phyloP scores from a whole-genome alignment of 2,888 invertebrate genomes.

The Agrotis ipsilon region DNA sequence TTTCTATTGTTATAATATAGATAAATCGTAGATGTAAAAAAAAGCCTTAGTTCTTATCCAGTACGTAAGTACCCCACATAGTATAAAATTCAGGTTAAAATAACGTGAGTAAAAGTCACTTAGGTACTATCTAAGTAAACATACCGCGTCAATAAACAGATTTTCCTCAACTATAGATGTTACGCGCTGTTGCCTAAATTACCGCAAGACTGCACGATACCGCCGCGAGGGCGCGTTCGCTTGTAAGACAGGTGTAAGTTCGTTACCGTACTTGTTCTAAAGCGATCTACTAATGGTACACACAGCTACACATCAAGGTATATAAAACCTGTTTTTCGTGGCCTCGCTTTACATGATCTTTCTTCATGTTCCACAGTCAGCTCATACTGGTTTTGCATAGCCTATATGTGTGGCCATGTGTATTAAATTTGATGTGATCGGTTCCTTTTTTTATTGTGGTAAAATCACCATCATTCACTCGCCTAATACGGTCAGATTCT shows the following conservation, averaged over 20 bases:
- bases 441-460: too few relatives aligned
- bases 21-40: too few relatives aligned
- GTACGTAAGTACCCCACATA: background rate
- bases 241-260: slow-evolving; percentile 53
- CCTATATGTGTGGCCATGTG: too few relatives aligned
- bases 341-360: too few relatives aligned
- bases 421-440: slow-evolving; percentile 15
- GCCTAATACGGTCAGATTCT: too few relatives aligned
- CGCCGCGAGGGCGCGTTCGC: slow-evolving; percentile 4
- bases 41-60: too few relatives aligned
- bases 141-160: slow-evolving; percentile 6
- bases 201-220: slow-evolving; percentile 40
- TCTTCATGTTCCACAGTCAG: too few relatives aligned
- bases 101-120: background rate
- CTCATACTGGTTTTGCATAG: too few relatives aligned
- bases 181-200: slow-evolving; percentile 35
- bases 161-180: background rate
- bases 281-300: slow-evolving; percentile 39
- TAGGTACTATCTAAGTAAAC: background rate
- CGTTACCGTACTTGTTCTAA: slow-evolving; percentile 39
- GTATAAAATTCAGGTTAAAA: background rate
- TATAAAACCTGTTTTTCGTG: too few relatives aligned
- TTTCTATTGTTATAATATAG: too few relatives aligned
- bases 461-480: too few relatives aligned
- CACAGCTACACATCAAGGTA: too few relatives aligned